A percentile compares a stretch with the other conserved stretches of the same genome.
Evolutionary conservation across 2,888 invertebrate species (phyloP).

Genomic region (Agapostemon virescens): DNA sequence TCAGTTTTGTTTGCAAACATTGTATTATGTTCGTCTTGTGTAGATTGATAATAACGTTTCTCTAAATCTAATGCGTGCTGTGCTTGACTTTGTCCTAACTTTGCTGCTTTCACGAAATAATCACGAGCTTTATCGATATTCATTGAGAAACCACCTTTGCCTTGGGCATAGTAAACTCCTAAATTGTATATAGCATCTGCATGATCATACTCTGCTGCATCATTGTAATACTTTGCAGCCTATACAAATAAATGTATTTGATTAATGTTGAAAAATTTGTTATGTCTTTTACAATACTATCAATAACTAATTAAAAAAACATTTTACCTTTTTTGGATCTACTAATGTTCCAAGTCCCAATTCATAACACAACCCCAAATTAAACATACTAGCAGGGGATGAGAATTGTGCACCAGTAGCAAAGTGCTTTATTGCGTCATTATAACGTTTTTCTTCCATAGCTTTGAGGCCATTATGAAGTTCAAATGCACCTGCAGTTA

Average conservation of each 20-base stretch:
- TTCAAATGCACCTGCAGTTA: constrained; percentile 84
- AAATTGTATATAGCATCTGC: constrained; percentile 86
- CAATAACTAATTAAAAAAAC: constrained; percentile 2
- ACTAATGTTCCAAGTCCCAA: constrained; percentile 84
- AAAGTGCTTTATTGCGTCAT: constrained; percentile 83
- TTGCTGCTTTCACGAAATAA: constrained; percentile 83
- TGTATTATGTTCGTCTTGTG: constrained; percentile 24
- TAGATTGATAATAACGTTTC: constrained; percentile 38
- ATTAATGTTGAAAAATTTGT: not conserved
- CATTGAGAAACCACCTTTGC: constrained; percentile 83
- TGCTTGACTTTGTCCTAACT: constrained; percentile 83
- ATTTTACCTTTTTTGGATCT: constrained; percentile 83
- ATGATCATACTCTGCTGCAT: constrained; percentile 85
- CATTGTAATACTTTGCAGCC: constrained; percentile 86
- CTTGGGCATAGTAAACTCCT: constrained; percentile 86
- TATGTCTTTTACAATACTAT: not conserved
- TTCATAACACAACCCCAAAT: constrained; percentile 87
- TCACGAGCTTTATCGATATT: constrained; percentile 82
- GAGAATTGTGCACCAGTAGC: constrained; percentile 83
- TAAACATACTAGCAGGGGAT: constrained; percentile 85
- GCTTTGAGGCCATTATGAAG: constrained; percentile 84
- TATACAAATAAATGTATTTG: constrained; percentile 71
- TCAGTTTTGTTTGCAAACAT: constrained; percentile 6
- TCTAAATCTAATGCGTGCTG: constrained; percentile 81
- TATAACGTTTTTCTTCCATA: constrained; percentile 83